A percentile compares a stretch with the other conserved stretches of the same genome.
phyloP scores from a whole-genome alignment of 35 echinoderm and acorn worm species.

The Hemicentrotus pulcherrimus region DNA sequence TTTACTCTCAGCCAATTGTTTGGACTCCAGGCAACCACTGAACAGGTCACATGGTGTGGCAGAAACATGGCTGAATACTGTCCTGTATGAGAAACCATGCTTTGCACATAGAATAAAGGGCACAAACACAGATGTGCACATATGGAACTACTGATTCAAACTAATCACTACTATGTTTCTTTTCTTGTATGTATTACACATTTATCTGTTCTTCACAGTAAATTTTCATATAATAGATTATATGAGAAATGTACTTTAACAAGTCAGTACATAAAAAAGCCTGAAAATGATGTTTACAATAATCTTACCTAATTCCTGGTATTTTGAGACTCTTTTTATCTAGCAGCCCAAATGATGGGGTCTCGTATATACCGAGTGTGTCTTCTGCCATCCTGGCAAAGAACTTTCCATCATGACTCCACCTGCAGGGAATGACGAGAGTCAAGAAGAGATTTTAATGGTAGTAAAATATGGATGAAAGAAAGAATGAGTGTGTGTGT shows the following conservation, averaged over 20 bases:
- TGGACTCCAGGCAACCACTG: conserved; percentile 38
- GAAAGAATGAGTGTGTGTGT: too few species aligned
- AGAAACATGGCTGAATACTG: conserved; percentile 19
- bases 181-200: too few species aligned
- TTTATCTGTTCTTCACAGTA: too few species aligned
- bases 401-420: conserved; percentile 90
- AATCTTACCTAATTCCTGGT: conserved; percentile 75
- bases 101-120: neutral
- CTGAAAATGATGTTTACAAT: neutral
- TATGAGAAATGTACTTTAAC: too few species aligned
- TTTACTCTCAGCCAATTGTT: conserved; percentile 44
- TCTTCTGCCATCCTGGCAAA: conserved; percentile 84
- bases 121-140: too few species aligned
- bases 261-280: too few species aligned
- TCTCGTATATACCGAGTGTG: conserved; percentile 92
- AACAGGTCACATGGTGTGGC: conserved; percentile 41
- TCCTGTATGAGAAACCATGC: neutral
- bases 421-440: conserved; percentile 48
- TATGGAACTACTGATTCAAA: too few species aligned
- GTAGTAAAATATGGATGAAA: neutral
- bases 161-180: too few species aligned
- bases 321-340: conserved; percentile 98
- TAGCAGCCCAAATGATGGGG: conserved; percentile 89
- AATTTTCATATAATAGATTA: too few species aligned
- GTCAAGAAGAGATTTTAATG: neutral